Base-by-base conservation (phyloP, 1,140 invertebrate species). In the Pseudachorutes palmiensis region DNA sequence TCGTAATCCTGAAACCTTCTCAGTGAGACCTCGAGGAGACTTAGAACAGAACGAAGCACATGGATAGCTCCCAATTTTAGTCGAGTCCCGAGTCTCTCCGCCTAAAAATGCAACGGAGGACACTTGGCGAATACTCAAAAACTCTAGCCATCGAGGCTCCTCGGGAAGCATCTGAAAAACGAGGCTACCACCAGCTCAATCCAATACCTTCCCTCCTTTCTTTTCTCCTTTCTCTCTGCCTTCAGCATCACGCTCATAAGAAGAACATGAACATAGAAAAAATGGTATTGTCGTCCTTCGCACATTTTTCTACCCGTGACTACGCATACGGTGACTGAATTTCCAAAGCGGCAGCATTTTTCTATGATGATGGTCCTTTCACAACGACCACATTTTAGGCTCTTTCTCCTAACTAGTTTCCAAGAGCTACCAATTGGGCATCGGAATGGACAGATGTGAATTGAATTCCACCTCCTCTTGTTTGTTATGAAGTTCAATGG, bases 61-160 rank as follows among this genome's bases (percentile, higher is more conserved):
- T 41, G 36, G 36, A 41, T 41, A 41, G 36, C 5, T 41, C 51
- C 51, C 51, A 55, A 55, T 55, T 55, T 55, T 55, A 26, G 24
- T 22, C 24, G 51, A 55, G 14, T 24, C 24, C n/a, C n/a, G n/a
- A n/a, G n/a, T 55, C 12, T 55, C 51, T 26, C 5, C 14, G 24
- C 12, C 51, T 55, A 55, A 55, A 55, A 55, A 55, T 55, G 12
- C 51, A 16, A 55, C 51, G 51, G 51, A 55, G 24, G 51, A 55
- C 24, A 55, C 51, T 55, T 55, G 51, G 51, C 51, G 51, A 55
- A 55, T 55, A 55, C 51, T 55, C 51, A 55, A 55, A 24, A 16
- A 55, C 51, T 55, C 5, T 12, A 5, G 5, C 51, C 24, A 19
- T 14, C 12, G 12, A 55, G 51, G 24, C 12, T 19, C 24, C 14